Evolutionary conservation across 2,113 vertebrate genomes (phyloP), one percentile per base, ranked within the genome.

Genomic region (Pachypanchax playfairii): DNA sequence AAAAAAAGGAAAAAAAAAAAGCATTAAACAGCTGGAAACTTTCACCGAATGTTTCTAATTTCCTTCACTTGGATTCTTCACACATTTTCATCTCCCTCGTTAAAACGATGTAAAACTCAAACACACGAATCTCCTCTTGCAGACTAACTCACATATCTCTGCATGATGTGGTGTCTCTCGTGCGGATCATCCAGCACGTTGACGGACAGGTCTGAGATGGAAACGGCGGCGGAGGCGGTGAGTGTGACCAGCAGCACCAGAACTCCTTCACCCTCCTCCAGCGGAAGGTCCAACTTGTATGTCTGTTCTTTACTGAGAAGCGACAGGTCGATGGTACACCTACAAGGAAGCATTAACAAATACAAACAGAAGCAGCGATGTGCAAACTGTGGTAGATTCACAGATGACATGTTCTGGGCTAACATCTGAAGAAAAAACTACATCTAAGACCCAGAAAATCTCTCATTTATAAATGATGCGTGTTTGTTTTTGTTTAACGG

Each of bases 211-310:
- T 98, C 96, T 26, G 96, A 95, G 87, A 98, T 93, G 26, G 93
- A 95, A 74, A 98, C 94, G 0, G 96, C 91, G 4, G 96, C 90
- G 0, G 96, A 97, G n/a, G 97, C 96, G 2, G 97, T 99, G 77
- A 99, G 93, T 31, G 97, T 96, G 80, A 97, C 95, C 87, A 99
- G 90, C 80, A 99, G 66, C 36, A 98, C 93, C 84, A 98, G 85
- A 68, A 79, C 87, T 4, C 97, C 97, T 83, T 94, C 93, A 2
- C 95, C 94, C 70, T 97, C 97, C 77, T 96, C 95, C 85, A 99
- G 90, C 0, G 82, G 86, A 65, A 97, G 11, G 68, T 97, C 94
- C 90, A 99, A 2, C 76, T 94, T 95, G 91, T 98, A 95, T 3
- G 97, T 99, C 50, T 96, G 95, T 14, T 99, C 97, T 88, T 93